Conservation (phyloP, 2,888 invertebrate species). For the Spilarctia lutea region DNA sequence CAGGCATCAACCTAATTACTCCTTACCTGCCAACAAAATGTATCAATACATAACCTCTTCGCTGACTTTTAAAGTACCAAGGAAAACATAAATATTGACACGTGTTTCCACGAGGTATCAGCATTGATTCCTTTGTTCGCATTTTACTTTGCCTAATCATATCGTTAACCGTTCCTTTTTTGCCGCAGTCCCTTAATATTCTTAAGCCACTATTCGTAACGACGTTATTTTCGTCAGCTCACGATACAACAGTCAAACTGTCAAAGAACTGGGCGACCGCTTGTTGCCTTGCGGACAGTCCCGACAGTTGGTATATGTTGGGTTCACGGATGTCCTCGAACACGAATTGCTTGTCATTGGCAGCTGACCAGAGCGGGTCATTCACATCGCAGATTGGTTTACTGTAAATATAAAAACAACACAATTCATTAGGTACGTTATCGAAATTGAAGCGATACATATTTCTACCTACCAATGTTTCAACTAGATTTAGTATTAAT, state of each 20-base stretch:
- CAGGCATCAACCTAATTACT: background rate
- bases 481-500: background rate
- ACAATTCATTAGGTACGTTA: background rate
- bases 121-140: background rate
- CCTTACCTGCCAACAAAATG: background rate
- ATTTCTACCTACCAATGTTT: background rate
- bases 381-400: conserved; percentile 59
- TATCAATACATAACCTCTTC: background rate
- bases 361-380: conserved; percentile 58
- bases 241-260: conserved; percentile 28
- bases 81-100: background rate
- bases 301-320: conserved; percentile 35
- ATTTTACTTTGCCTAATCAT: background rate
- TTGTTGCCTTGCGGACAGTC: conserved; percentile 51
- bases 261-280: conserved; percentile 67
- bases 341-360: conserved; percentile 35
- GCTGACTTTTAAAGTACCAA: background rate
- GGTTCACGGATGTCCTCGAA: conserved; percentile 64
- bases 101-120: background rate
- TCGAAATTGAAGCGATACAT: background rate
- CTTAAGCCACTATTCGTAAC: background rate
- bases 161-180: background rate
- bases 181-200: background rate
- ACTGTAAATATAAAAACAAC: conserved; percentile 49
- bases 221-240: conserved; percentile 9